Conservation (phyloP, 2,888 invertebrate genomes). For the Zhuqinia jingwanae region DNA sequence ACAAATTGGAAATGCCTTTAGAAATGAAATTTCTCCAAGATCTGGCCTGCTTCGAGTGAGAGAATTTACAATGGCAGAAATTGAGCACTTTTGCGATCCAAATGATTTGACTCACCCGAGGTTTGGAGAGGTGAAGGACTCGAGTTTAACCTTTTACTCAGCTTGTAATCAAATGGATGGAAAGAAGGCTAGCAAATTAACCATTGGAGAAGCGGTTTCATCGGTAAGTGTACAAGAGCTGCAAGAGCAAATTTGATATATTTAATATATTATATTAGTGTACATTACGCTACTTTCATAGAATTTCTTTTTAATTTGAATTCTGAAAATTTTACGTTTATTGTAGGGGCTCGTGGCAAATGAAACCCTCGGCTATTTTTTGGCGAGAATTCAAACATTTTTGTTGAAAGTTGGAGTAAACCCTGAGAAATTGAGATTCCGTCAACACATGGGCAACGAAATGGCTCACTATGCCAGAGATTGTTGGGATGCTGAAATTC, state of each 20-base stretch:
- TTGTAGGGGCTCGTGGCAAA: conserved; percentile 92
- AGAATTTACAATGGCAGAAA: conserved; percentile 99
- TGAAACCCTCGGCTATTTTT: conserved; percentile 98
- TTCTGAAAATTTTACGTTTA: neutral
- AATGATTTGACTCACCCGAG: conserved; percentile 93
- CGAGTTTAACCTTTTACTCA: conserved; percentile 92
- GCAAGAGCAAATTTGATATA: too few relatives aligned
- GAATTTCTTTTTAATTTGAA: neutral
- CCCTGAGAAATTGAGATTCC: conserved; percentile 91
- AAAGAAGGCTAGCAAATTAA: conserved; percentile 88
- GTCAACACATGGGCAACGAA: conserved; percentile 99
- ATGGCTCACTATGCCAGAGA: conserved; percentile 99
- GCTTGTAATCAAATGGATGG: conserved; percentile 99
- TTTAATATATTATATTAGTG: neutral
- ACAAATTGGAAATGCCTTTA: conserved; percentile 98
- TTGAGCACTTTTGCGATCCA: conserved; percentile 99
- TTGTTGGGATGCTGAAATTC: conserved; percentile 99
- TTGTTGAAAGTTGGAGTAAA: conserved; percentile 93
- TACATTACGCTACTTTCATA: too few relatives aligned
- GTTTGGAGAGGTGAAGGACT: conserved; percentile 89
- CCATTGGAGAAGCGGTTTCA: conserved; percentile 94
- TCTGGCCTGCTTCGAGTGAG: conserved; percentile 97
- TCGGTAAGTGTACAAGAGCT: conserved; percentile 83
- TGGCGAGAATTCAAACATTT: conserved; percentile 96
- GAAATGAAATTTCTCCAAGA: conserved; percentile 99